Conservation (phyloP, 2,113 vertebrate genomes). For the Odocoileus hemionus region DNA sequence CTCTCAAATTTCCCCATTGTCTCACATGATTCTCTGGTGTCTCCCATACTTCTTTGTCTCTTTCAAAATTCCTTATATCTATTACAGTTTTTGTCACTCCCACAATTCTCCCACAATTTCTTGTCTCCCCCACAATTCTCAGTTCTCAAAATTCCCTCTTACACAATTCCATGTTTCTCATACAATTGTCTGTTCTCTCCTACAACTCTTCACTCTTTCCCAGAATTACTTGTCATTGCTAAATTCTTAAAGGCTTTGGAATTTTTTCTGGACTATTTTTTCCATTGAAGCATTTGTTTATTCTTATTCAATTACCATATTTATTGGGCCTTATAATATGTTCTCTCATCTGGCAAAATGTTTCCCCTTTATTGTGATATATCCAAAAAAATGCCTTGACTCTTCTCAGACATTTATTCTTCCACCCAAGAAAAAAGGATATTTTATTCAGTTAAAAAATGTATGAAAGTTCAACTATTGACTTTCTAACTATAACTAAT, state of each 20-base stretch:
- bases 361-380: not conserved
- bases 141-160: not conserved
- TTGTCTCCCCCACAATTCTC: not conserved
- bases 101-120: not conserved
- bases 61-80: not conserved
- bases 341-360: not conserved
- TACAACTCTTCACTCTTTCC: not conserved
- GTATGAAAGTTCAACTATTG: not conserved
- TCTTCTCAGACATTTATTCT: conserved; percentile 2
- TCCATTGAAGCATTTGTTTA: conserved; percentile 19
- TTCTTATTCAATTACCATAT: conserved; percentile 2
- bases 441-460: conserved; percentile 9
- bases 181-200: not conserved
- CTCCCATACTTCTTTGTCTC: not conserved
- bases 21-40: not conserved
- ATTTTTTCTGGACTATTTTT: conserved; percentile 25
- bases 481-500: conserved; percentile 8
- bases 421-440: not conserved
- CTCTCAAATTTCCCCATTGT: not conserved
- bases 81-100: not conserved
- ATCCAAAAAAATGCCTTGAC: not conserved
- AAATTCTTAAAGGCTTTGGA: conserved; percentile 16
- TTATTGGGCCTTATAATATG: not conserved
- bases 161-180: not conserved
- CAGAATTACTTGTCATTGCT: not conserved